Percentiles rank a stretch among this genome's conserved stretches.
These are phyloP conservation scores for Polymixis lichenea DNA, from an alignment of 2,888 invertebrate species.

Conservation along the genomic window DNA sequence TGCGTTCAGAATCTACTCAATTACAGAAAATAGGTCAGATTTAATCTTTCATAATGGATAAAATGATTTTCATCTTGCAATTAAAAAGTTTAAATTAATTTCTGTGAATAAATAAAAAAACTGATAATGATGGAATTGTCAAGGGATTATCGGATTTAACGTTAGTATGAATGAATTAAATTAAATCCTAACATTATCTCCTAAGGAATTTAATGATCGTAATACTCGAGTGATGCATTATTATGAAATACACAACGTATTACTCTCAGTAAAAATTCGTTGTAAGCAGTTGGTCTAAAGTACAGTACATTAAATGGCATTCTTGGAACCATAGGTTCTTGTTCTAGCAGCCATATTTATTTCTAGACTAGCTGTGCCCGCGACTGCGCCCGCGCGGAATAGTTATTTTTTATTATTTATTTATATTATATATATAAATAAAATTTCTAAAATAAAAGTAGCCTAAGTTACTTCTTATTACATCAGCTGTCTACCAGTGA, in stretches of 20 bases:
- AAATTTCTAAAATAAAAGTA: too few species aligned
- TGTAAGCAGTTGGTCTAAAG: background rate
- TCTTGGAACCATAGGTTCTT: slow-evolving; percentile 23
- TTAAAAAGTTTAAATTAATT: slow-evolving; percentile 19
- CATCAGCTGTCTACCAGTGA: too few species aligned
- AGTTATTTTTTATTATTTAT: too few species aligned
- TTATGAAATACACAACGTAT: slow-evolving; percentile 8
- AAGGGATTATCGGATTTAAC: slow-evolving; percentile 31
- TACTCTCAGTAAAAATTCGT: slow-evolving; percentile 17
- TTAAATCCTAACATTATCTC: slow-evolving; percentile 18
- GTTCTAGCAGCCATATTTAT: slow-evolving; percentile 26
- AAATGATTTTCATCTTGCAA: slow-evolving; percentile 19
- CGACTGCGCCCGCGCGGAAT: too few species aligned
- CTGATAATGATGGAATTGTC: slow-evolving; percentile 19
- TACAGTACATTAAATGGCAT: slow-evolving; percentile 27
- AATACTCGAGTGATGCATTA: slow-evolving; percentile 14
- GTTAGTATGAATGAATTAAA: slow-evolving; percentile 18
- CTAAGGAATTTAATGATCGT: slow-evolving; percentile 38
- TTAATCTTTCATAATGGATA: slow-evolving; percentile 30
- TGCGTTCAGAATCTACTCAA: slow-evolving; percentile 46
- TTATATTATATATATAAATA: too few species aligned
- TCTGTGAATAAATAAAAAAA: slow-evolving; percentile 24
- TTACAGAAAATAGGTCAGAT: slow-evolving; percentile 52
- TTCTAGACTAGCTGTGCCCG: background rate
- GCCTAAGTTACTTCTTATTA: too few species aligned